Evolutionary conservation across 2,888 invertebrate genomes (phyloP).

Genomic region (Athetis lepigone): DNA sequence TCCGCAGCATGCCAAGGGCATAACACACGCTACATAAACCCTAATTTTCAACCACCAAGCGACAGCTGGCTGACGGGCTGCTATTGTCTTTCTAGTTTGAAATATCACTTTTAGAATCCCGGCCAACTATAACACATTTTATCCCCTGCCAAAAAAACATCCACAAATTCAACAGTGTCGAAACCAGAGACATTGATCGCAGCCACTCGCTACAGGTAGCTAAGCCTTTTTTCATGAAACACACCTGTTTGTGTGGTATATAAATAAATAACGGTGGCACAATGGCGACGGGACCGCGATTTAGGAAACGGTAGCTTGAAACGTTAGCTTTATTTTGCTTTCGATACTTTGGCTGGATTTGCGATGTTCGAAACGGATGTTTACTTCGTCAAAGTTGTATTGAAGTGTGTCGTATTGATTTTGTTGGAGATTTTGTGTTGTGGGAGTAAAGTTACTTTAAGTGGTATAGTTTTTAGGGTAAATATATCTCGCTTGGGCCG

Average conservation of each 20-base stretch:
- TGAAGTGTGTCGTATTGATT: slow-evolving; percentile 44
- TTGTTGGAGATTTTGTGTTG: slow-evolving; percentile 1
- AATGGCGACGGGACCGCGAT: slow-evolving; percentile 55
- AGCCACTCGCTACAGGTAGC: slow-evolving; percentile 55
- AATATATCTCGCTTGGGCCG: too few species aligned
- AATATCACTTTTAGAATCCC: too few species aligned
- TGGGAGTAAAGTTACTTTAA: background rate
- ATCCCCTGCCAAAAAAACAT: background rate
- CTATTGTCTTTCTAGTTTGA: too few species aligned
- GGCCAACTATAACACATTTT: too few species aligned
- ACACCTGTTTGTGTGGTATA: slow-evolving; percentile 76
- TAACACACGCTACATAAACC: too few species aligned
- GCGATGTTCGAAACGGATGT: slow-evolving; percentile 31
- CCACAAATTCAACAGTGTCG: slow-evolving; percentile 32
- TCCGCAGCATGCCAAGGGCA: too few species aligned
- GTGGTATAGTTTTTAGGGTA: too few species aligned
- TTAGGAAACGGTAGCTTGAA: slow-evolving; percentile 51
- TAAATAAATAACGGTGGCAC: slow-evolving; percentile 75
- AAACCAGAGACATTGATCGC: slow-evolving; percentile 57
- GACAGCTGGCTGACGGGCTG: too few species aligned
- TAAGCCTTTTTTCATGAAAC: slow-evolving; percentile 79
- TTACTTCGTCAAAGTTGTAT: slow-evolving; percentile 32
- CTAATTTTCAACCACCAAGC: too few species aligned
- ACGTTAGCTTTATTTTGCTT: slow-evolving; percentile 56
- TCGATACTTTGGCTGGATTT: slow-evolving; percentile 50